phyloP scores from a whole-genome alignment of 2,797 vertebrate genomes.

The Diplodus sargus region DNA sequence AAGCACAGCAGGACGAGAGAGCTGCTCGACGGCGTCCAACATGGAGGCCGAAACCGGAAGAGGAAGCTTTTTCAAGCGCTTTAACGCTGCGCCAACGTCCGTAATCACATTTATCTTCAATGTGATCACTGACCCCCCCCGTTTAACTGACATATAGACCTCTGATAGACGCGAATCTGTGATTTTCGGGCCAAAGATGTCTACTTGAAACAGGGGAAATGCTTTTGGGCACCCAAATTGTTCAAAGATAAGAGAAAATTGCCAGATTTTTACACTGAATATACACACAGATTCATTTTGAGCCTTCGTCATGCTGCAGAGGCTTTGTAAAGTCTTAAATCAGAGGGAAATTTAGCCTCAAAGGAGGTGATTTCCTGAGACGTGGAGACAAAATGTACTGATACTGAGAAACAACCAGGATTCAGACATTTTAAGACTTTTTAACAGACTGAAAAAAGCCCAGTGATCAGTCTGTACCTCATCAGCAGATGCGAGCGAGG shows the following conservation, averaged over 20 bases:
- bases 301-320: not conserved
- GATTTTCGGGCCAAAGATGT: not conserved
- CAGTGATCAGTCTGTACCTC: slow-evolving; percentile 27
- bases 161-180: not conserved
- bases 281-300: not conserved
- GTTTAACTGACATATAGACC: not conserved
- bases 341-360: not conserved
- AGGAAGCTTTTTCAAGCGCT: not conserved
- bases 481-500: slow-evolving; percentile 57
- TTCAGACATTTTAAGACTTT: no score
- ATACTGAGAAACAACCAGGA: not conserved
- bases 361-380: not conserved
- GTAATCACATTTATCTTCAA: not conserved
- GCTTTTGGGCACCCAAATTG: not conserved
- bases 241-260: not conserved
- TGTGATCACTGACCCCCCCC: accelerated
- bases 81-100: not conserved
- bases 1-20: slow-evolving; percentile 34
- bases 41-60: slow-evolving; percentile 66
- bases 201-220: not conserved
- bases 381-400: not conserved
- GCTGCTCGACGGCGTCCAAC: slow-evolving; percentile 32
- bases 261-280: not conserved
- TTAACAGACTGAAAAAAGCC: not conserved
- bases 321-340: not conserved